A percentile compares a stretch with the other conserved stretches of the same genome.
These are phyloP conservation scores for Falco cherrug DNA, from an alignment of 2,797 vertebrate genomes.

Conservation along the genomic window DNA sequence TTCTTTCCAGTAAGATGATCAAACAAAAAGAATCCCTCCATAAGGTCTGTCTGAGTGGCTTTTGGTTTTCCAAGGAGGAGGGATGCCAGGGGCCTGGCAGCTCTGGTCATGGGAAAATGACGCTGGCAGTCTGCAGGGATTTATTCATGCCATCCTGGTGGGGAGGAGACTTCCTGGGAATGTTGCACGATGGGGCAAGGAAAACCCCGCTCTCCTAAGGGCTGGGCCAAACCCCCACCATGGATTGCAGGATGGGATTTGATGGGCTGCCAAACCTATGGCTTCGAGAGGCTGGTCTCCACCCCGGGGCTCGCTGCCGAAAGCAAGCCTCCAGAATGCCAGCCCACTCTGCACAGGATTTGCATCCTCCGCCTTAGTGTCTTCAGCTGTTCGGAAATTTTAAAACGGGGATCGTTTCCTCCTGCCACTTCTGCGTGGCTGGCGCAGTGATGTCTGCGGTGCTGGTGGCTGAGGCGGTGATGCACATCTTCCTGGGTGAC, in stretches of 20 bases:
- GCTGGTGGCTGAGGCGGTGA: background rate
- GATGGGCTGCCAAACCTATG: background rate
- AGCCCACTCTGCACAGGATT: background rate
- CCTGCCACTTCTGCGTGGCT: background rate
- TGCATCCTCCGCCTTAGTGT: background rate
- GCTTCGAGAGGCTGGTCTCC: background rate
- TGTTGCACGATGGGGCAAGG: background rate
- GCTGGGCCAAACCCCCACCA: background rate
- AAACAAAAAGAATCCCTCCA: background rate
- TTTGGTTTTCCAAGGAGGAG: background rate
- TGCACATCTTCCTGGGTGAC: background rate
- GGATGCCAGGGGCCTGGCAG: background rate
- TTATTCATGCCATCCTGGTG: background rate
- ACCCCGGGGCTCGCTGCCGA: background rate
- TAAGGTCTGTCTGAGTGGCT: background rate
- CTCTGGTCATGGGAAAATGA: background rate
- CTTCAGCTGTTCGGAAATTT: background rate
- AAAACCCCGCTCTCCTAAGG: background rate
- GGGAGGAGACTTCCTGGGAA: conserved; percentile 24
- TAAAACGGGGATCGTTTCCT: background rate
- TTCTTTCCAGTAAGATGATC: background rate
- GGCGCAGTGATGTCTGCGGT: background rate
- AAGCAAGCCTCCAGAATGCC: background rate
- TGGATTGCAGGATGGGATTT: background rate
- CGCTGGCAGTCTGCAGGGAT: background rate